Evolutionary conservation across 2,888 invertebrate genomes (phyloP).

Genomic region (Falcaria lacertinaria): DNA sequence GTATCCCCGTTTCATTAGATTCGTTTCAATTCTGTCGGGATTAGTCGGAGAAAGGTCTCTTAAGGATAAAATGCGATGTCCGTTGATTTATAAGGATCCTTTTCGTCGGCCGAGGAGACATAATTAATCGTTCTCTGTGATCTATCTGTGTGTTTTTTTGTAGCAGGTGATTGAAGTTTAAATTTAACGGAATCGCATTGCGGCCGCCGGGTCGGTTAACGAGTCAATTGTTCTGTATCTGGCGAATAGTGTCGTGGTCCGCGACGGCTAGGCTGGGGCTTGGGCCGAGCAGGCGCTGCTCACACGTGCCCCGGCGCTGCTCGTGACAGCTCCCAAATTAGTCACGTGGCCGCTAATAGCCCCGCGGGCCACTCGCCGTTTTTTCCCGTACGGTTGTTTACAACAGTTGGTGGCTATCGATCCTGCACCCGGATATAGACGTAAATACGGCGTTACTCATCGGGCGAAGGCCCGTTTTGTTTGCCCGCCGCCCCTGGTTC

Average conservation of each 20-base stretch:
- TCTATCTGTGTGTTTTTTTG: constrained; percentile 47
- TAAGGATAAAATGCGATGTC: constrained; percentile 67
- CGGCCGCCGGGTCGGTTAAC: constrained; percentile 10
- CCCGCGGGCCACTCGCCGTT: constrained; percentile 57
- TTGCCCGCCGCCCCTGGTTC: constrained; percentile 46
- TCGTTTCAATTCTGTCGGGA: constrained; percentile 75
- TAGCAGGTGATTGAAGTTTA: constrained; percentile 37
- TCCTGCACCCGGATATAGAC: constrained; percentile 55
- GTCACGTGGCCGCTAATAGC: constrained; percentile 76
- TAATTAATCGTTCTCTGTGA: constrained; percentile 62
- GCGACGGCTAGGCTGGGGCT: too few species aligned
- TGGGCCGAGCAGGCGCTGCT: constrained; percentile 14
- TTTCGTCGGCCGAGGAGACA: constrained; percentile 53
- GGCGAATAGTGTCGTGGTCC: constrained; percentile 10
- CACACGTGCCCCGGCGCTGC: constrained; percentile 62
- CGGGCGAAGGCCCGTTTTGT: constrained; percentile 41
- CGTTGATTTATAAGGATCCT: constrained; percentile 72
- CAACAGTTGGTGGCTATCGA: constrained; percentile 77
- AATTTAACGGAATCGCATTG: constrained; percentile 13
- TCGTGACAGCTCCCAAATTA: constrained; percentile 76
- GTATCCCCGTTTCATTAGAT: constrained; percentile 74
- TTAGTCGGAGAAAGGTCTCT: constrained; percentile 72
- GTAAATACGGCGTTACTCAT: constrained; percentile 64
- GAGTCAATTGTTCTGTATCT: constrained; percentile 15
- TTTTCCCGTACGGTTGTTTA: constrained; percentile 69